Evolutionary conservation across 2,113 vertebrate genomes (phyloP), one percentile per base, ranked within the genome.

Genomic region (Oryzias woworae): DNA sequence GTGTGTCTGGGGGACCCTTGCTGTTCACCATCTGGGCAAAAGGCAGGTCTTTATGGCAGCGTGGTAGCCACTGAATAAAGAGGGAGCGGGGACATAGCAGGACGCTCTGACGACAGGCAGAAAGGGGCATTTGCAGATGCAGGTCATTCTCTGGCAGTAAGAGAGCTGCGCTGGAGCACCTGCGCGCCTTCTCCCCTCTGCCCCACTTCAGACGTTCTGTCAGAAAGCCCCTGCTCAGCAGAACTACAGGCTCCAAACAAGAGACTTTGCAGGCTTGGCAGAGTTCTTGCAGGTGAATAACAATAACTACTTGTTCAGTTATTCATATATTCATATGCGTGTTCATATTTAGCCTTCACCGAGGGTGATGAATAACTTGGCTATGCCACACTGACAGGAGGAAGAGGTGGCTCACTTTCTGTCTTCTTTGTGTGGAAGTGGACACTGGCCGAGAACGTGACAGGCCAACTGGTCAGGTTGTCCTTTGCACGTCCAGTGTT

Each of bases 241-340:
- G 73, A 88, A 85, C 76, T 75, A 62, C 75, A 56, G 81, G 78
- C 75, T 83, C 77, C 75, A 77, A 80, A 88, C 81, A 85, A 87
- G 89, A 83, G 77, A 86, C 75, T 83, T 79, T 78, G 86, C 80
- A 70, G 78, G 54, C 75, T 85, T 71, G 85, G 85, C 79, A 85
- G 80, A 78, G 82, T 43, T 75, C 72, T 78, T 73, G 80, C 81
- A 82, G 86, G 77, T 85, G 89, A 88, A 89, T 89, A 85, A 83
- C 85, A 89, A 89, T 84, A 80, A 69, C 82, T 72, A 79, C 81
- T 83, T 74, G 24, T 82, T 91, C 82, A 85, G 75, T 62, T 92
- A 92, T 92, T 91, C 87, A 92, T 90, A 81, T 90, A 92, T 92
- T 92, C 90, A 86, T 88, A 82, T 87, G 83, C 87, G 83, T 81